Evolutionary conservation across 2,113 vertebrate genomes (phyloP), one percentile per base, ranked within the genome.

Genomic region (Malurus melanocephalus): DNA sequence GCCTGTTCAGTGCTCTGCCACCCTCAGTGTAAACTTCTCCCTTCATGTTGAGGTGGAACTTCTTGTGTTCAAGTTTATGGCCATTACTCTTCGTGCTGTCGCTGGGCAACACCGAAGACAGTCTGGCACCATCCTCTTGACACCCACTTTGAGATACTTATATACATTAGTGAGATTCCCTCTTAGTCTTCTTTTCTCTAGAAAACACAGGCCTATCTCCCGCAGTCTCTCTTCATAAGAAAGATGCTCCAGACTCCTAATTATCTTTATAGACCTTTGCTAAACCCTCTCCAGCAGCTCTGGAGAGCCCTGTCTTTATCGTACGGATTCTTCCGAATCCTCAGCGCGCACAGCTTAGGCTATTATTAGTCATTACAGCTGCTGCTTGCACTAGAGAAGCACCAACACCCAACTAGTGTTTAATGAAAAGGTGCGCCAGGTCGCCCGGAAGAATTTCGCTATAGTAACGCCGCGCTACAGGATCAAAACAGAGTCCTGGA

Each of bases 351-450:
- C 35, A 0, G 35, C 59, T 57, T 22, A 22, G 51, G 85, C 38
- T 57, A 21, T 59, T 53, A 27, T 60, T 53, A 60, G 38, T 75
- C 85, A 66, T 10, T 65, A 53, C 89, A 71, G 35, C 60, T 11
- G 72, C 88, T 85, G 51, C 90, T 69, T 80, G 43, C 85, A 88
- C 38, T 72, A 52, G 57, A 85, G 33, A 23, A 85, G 77, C 82
- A 52, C 78, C 90, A 79, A 85, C 91, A 92, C 91, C 87, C 88
- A 52, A 79, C 18, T 4, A 46, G 71, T 2, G 43, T 55, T 93
- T 57, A 71, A 88, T 61, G 85, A 52, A 45, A 57, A 91, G 95
- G 80, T 72, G 91, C 10, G 73, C 86, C 92, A 28, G 65, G 57
- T 48, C 56, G 32, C 81, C 78, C 13, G 22, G 64, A 66, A 86